A percentile compares a stretch with the other conserved stretches of the same genome.
phyloP scores from a whole-genome alignment of 2,888 invertebrate genomes.

The Metopia argyrocephala region DNA sequence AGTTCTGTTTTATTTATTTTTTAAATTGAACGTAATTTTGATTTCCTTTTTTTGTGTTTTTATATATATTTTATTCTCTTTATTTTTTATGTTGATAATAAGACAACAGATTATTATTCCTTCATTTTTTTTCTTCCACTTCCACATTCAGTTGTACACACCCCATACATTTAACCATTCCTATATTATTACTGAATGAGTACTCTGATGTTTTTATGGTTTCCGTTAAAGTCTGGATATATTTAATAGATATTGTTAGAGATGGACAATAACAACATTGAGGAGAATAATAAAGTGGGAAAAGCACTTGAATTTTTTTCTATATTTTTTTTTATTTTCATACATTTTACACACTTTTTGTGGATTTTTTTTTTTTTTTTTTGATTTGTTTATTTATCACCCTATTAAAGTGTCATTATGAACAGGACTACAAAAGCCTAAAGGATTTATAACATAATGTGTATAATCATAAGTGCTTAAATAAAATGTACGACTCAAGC shows the following conservation, averaged over 20 bases:
- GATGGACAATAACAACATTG: slow-evolving; percentile 12
- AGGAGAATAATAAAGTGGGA: slow-evolving; percentile 28
- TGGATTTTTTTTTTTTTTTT: slow-evolving; percentile 19
- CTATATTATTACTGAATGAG: neutral
- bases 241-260: slow-evolving; percentile 10
- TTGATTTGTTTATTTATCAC: slow-evolving; percentile 61
- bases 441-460: slow-evolving; percentile 57
- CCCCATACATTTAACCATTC: neutral
- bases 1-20: slow-evolving; percentile 22
- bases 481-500: slow-evolving; percentile 27
- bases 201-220: neutral
- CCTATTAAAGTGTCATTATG: slow-evolving; percentile 58
- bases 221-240: no score
- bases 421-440: slow-evolving; percentile 54
- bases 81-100: slow-evolving; percentile 36
- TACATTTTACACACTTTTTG: slow-evolving; percentile 25
- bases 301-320: slow-evolving; percentile 1
- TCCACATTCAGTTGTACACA: neutral
- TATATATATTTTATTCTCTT: neutral
- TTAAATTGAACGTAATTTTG: slow-evolving; percentile 44
- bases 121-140: neutral
- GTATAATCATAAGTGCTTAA: slow-evolving; percentile 51
- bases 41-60: slow-evolving; percentile 38
- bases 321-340: slow-evolving; percentile 11
- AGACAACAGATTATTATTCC: slow-evolving; percentile 34